Conservation (phyloP, 2,113 vertebrate species). For the Ageneiosus marmoratus region DNA sequence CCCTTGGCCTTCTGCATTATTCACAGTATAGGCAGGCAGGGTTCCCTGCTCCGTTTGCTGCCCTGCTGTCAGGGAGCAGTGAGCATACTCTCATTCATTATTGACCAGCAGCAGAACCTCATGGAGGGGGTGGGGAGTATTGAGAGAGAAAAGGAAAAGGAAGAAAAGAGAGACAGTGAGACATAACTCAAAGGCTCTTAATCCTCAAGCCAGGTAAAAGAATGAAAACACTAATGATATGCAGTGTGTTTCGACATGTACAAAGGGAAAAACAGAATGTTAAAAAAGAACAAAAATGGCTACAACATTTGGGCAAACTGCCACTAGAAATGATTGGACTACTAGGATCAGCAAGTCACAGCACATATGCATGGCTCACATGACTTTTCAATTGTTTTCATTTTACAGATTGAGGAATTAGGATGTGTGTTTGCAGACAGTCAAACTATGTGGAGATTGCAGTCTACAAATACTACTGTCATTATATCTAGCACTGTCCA, state of each 20-base stretch:
- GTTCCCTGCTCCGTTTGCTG: constrained; percentile 67
- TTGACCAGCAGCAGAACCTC: constrained; percentile 60
- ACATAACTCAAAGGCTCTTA: background rate
- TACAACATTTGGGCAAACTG: constrained; percentile 48
- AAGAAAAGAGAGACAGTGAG: background rate
- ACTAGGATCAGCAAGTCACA: constrained; percentile 46
- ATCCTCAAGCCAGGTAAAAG: background rate
- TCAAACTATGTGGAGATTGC: background rate
- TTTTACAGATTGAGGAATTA: constrained; percentile 2
- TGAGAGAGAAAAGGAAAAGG: background rate
- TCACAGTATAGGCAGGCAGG: constrained; percentile 66
- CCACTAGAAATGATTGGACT: constrained; percentile 56
- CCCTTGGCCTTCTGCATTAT: constrained; percentile 68
- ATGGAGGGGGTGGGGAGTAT: constrained; percentile 35
- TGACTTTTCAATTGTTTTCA: constrained; percentile 16
- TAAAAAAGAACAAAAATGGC: constrained; percentile 51
- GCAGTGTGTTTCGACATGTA: constrained; percentile 49
- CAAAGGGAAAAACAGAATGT: constrained; percentile 47
- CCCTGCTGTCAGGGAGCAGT: constrained; percentile 64
- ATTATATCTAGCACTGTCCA: background rate
- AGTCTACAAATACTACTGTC: constrained; percentile 11
- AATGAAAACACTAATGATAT: constrained; percentile 31
- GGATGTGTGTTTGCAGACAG: background rate
- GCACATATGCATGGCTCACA: constrained; percentile 10
- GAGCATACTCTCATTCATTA: constrained; percentile 76